Evolutionary conservation across 2,888 invertebrate genomes (phyloP), one percentile per base, ranked within the genome.

Genomic region (Bombyx huttoni): DNA sequence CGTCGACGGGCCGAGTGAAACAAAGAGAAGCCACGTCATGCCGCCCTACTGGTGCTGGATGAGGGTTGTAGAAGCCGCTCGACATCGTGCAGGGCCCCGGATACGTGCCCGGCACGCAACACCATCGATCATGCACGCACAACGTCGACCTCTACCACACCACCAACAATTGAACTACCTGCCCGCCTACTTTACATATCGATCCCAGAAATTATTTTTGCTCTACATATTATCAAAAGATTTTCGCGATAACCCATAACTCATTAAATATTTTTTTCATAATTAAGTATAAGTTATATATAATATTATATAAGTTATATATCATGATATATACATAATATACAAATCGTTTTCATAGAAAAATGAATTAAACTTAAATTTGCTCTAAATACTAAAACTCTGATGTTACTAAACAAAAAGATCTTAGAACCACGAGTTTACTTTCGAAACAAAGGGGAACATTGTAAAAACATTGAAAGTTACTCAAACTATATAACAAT

Each of bases 61-160:
- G 65, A 68, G 71, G 71, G 68, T 67, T 69, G 64, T 65, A 64
- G 59, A 60, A 66, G 61, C 61, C 66, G 65, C 65, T 63, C 73
- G 72, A 68, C 71, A 73, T 72, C 72, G 69, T 70, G 67, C 64
- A 67, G 63, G 63, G 59, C 59, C 63, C 56, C 58, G 63, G 61
- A 69, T 69, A 64, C 62, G 60, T 63, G 53, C 53, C 51, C 52
- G 52, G 51, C 75, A 81, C 82, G 81, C 81, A 73, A 78, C 62
- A 71, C 67, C 78, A 81, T 79, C 78, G 77, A 79, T 80, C 79
- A 79, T 70, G 63, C 83, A 84, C 81, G 83, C 81, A 78, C 73
- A 60, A 59, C 59, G 56, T 56, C 71, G 71, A 75, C 73, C 70
- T 71, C 75, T 71, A 73, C 67, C 70, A 72, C 67, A 70, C 64